Evolutionary conservation across 2,888 invertebrate genomes (phyloP), one percentile per base, ranked within the genome.

Genomic region (Lapara coniferarum): DNA sequence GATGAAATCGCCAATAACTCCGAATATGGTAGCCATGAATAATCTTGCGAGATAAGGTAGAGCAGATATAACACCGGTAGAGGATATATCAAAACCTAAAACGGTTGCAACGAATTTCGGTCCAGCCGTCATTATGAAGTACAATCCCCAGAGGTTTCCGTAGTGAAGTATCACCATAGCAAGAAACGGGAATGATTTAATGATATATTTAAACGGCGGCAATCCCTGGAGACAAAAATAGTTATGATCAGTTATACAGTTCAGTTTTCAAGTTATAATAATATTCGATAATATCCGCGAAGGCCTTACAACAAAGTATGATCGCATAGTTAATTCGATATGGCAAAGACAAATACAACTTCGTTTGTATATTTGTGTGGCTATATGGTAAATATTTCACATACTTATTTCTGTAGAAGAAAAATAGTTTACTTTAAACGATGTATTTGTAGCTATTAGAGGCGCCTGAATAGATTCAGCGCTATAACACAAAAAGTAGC

Each of bases 141-240:
- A 96, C 46, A 97, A 84, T 1, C 97, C 96, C 95, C 97, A 97
- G 71, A 96, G 89, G 80, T 96, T 97, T 55, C 97, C 97, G 78
- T 96, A 97, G 78, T 97, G 97, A 37, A 96, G 89, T 1, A 96
- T 77, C 12, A 94, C 77, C 80, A 97, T 91, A 0, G 96, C 95
- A 87, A 96, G 91, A 85, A 97, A 97, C 16, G 97, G 97, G 66
- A 96, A 74, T 0, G 97, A 97, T 0, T 94, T 85, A 16, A 95
- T 73, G 53, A 97, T 95, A 49, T 91, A 88, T 77, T 89, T 94
- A 76, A 96, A 94, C 1, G 97, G 97, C 0, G 96, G 96, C 66
- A 95, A 89, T 71, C 94, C 89, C 95, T 97, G 91, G 67, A 94
- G 94, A 75, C 72, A 78, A 75, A 74, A 56, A 56, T 25, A 55